phyloP scores from a whole-genome alignment of 2,113 vertebrate genomes.

The Eretmochelys imbricata region DNA sequence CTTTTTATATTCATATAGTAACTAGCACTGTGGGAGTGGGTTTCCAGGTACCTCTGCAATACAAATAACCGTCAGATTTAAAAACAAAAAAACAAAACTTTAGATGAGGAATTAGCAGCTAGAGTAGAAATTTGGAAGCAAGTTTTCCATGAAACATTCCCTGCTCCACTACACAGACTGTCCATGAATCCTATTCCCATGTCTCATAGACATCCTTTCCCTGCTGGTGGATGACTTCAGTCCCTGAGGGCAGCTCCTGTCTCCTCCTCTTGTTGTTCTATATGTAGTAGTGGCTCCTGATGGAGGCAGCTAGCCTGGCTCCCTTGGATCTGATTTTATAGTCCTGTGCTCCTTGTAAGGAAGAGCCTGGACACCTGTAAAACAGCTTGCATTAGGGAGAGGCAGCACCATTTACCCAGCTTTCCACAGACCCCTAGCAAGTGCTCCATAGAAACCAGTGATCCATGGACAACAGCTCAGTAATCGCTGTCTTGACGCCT shows the following conservation, averaged over 20 bases:
- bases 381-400: background rate
- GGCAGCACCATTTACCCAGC: background rate
- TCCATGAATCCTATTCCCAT: background rate
- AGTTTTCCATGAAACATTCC: background rate
- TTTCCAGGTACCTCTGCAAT: background rate
- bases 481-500: background rate
- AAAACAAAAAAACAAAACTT: background rate
- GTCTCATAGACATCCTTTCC: background rate
- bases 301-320: background rate
- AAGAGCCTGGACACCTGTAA: background rate
- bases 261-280: background rate
- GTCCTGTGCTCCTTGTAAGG: background rate
- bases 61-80: background rate
- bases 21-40: background rate
- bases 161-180: background rate
- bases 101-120: background rate
- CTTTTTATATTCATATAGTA: background rate
- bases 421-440: background rate
- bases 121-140: background rate
- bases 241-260: background rate
- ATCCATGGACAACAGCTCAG: background rate
- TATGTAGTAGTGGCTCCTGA: background rate
- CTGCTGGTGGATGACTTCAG: background rate
- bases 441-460: background rate
- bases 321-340: background rate